These are phyloP conservation scores for Tachysurus vachellii DNA, from an alignment of 2,113 vertebrate species.

Conservation along the genomic window DNA sequence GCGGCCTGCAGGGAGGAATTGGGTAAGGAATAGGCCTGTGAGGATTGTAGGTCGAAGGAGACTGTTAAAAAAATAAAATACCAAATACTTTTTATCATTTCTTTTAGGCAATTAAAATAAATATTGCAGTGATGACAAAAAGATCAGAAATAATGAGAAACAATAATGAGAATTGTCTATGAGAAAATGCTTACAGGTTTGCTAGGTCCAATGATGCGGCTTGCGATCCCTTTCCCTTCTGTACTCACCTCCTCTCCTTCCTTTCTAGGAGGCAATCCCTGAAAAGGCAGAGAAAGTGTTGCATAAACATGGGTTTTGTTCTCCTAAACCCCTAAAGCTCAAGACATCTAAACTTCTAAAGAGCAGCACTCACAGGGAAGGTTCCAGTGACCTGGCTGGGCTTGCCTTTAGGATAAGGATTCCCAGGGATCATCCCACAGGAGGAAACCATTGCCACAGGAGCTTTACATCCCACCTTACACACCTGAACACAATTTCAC, in stretches of 20 bases:
- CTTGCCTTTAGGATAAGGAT: constrained; percentile 96
- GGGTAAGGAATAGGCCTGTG: constrained; percentile 97
- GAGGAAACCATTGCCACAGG: constrained; percentile 97
- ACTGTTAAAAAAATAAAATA: constrained; percentile 65
- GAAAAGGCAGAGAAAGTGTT: constrained; percentile 39
- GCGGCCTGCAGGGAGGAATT: constrained; percentile 94
- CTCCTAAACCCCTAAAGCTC: not conserved
- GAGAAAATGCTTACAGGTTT: constrained; percentile 80
- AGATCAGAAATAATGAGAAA: not conserved
- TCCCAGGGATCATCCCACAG: constrained; percentile 96
- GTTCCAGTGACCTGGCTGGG: constrained; percentile 91
- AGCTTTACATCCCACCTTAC: constrained; percentile 95
- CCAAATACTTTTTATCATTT: not conserved
- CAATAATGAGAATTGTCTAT: not conserved
- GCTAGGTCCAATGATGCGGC: constrained; percentile 89
- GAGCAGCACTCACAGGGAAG: constrained; percentile 83
- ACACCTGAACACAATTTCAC: constrained; percentile 76
- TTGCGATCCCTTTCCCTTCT: constrained; percentile 92
- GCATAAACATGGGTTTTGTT: not conserved
- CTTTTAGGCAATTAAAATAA: not conserved
- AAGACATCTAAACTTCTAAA: not conserved
- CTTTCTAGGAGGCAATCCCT: constrained; percentile 90
- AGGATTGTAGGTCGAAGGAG: constrained; percentile 93
- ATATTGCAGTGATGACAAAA: not conserved
- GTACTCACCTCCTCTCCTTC: constrained; percentile 84